phyloP scores from a whole-genome alignment of 2,113 vertebrate genomes.

The Chlamydotis undulata region DNA sequence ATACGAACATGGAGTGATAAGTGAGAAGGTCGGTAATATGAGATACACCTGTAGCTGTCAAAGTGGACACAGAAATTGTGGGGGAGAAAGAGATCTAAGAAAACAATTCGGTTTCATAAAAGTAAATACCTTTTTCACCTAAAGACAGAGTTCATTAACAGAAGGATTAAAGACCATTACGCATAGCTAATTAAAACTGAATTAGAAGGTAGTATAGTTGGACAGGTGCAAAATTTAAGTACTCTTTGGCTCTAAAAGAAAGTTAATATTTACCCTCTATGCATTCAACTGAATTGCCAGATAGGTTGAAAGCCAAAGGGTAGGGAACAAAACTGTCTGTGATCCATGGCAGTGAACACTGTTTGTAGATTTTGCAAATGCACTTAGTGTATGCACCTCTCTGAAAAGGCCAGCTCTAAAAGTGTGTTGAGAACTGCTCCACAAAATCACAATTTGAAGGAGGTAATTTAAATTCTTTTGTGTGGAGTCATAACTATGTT shows the following conservation, averaged over 20 bases:
- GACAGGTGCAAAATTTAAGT: background rate
- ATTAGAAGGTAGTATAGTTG: background rate
- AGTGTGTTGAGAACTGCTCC: background rate
- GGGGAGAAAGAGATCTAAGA: background rate
- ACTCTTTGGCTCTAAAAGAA: background rate
- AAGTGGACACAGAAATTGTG: background rate
- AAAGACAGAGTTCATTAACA: background rate
- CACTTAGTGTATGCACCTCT: background rate
- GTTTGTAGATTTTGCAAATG: background rate
- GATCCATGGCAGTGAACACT: background rate
- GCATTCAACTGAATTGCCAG: background rate
- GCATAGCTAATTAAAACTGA: background rate
- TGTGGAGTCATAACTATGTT: background rate
- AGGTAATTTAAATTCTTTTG: background rate
- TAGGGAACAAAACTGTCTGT: background rate
- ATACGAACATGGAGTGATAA: background rate
- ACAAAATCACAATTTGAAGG: background rate
- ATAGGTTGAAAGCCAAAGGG: background rate
- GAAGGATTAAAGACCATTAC: background rate
- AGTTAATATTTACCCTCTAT: background rate
- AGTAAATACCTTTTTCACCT: background rate
- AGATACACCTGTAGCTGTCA: background rate
- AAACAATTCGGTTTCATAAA: background rate
- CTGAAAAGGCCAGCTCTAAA: background rate
- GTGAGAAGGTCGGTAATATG: fast-evolving